Conservation (phyloP, 2,113 vertebrate species). For the Planiliza haematocheilus region DNA sequence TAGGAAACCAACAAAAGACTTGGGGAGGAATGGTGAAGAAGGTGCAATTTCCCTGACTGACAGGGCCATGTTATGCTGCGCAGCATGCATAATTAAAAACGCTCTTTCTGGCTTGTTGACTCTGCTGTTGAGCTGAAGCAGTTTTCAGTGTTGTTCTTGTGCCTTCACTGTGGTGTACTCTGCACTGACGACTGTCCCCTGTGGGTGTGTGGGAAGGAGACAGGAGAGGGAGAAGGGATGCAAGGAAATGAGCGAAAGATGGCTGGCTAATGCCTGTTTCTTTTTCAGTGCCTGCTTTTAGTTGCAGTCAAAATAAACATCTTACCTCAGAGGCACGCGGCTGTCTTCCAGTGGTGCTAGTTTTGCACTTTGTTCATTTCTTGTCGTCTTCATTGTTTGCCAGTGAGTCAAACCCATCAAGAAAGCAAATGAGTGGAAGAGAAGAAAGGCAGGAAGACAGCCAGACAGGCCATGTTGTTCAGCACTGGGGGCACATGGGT, state of each 20-base stretch:
- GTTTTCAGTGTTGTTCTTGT: slow-evolving; percentile 58
- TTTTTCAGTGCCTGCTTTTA: slow-evolving; percentile 44
- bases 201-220: slow-evolving; percentile 53
- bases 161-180: slow-evolving; percentile 49
- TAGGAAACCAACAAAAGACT: slow-evolving; percentile 58
- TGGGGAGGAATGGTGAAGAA: slow-evolving; percentile 43
- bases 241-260: slow-evolving; percentile 19
- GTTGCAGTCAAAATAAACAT: slow-evolving; percentile 60
- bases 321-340: slow-evolving; percentile 23
- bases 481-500: slow-evolving; percentile 16
- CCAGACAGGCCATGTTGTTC: not conserved
- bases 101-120: slow-evolving; percentile 57
- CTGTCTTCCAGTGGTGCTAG: not conserved
- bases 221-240: slow-evolving; percentile 25
- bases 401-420: not conserved
- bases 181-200: slow-evolving; percentile 47
- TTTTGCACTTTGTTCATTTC: slow-evolving; percentile 21
- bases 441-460: not conserved
- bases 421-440: slow-evolving; percentile 7
- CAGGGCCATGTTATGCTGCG: slow-evolving; percentile 46
- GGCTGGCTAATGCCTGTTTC: slow-evolving; percentile 29
- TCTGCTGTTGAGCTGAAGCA: slow-evolving; percentile 55
- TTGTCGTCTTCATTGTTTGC: not conserved
- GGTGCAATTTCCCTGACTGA: slow-evolving; percentile 53
- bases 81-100: slow-evolving; percentile 70